phyloP scores from a whole-genome alignment of 2,888 invertebrate genomes.

The Leptopilina syphax region DNA sequence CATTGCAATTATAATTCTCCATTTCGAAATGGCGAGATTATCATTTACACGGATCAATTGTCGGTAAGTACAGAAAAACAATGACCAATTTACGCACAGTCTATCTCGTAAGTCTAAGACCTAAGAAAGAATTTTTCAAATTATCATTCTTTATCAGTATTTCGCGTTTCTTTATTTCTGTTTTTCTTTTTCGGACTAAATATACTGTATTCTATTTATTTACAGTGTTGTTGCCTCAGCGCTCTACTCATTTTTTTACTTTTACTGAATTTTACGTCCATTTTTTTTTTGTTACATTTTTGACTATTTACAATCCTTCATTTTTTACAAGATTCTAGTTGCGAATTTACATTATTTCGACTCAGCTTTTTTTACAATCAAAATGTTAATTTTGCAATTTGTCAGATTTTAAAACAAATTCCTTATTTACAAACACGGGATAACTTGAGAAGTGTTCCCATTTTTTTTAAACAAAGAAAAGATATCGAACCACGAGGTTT shows the following conservation, averaged over 20 bases:
- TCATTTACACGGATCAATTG: conserved; percentile 67
- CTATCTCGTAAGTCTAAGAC: conserved; percentile 72
- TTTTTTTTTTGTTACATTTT: background rate
- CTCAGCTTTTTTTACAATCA: conserved; percentile 1
- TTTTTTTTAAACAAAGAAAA: background rate
- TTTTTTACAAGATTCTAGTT: conserved; percentile 48
- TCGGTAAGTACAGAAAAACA: conserved; percentile 75
- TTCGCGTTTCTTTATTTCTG: background rate
- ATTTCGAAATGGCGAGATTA: conserved; percentile 57
- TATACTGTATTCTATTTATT: conserved; percentile 28
- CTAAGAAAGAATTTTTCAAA: conserved; percentile 63
- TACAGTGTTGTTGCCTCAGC: conserved; percentile 12
- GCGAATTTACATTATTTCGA: conserved; percentile 54
- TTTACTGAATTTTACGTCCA: background rate
- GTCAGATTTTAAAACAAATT: background rate
- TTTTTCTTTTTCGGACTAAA: background rate
- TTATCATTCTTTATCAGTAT: background rate
- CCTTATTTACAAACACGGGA: background rate
- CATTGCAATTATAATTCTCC: conserved; percentile 62
- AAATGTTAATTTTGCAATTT: background rate
- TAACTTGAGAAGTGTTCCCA: background rate
- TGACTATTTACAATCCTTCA: conserved; percentile 5
- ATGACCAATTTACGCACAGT: conserved; percentile 75
- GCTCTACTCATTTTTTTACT: background rate
- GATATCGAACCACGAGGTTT: conserved; percentile 1